These are phyloP conservation scores for Conger conger DNA, from an alignment of 2,113 vertebrate genomes.

Conservation along the genomic window DNA sequence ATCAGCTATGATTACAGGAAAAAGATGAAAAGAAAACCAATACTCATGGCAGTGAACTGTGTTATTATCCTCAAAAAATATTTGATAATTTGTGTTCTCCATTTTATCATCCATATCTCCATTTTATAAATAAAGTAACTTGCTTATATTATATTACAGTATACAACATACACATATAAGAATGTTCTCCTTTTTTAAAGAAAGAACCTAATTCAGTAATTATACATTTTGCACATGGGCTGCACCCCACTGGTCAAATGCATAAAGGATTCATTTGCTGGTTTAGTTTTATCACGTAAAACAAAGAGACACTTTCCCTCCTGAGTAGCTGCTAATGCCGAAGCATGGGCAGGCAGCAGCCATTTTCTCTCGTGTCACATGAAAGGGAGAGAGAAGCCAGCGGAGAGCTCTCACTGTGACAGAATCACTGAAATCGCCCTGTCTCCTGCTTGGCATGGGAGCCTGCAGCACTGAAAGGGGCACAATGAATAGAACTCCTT, in stretches of 20 bases:
- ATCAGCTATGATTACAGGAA: too few species aligned
- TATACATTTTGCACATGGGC: neutral
- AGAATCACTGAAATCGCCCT: constrained; percentile 29
- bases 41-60: neutral
- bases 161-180: neutral
- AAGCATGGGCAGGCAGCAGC: constrained; percentile 26
- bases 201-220: neutral
- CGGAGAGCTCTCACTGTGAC: constrained; percentile 34
- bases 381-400: constrained; percentile 26
- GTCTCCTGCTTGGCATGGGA: constrained; percentile 23
- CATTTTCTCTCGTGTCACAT: constrained; percentile 46
- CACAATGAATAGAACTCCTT: constrained; percentile 7
- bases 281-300: constrained; percentile 19
- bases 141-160: neutral
- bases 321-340: constrained; percentile 34
- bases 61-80: neutral
- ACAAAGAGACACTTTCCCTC: constrained; percentile 29
- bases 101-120: neutral
- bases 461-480: neutral
- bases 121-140: neutral
- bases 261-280: neutral
- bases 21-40: neutral
- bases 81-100: neutral
- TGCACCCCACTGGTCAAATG: neutral
- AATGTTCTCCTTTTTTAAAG: neutral